Percentiles rank a stretch among this genome's conserved stretches.
phyloP scores from a whole-genome alignment of 2,888 invertebrate species.

The Perizoma affinitatum region DNA sequence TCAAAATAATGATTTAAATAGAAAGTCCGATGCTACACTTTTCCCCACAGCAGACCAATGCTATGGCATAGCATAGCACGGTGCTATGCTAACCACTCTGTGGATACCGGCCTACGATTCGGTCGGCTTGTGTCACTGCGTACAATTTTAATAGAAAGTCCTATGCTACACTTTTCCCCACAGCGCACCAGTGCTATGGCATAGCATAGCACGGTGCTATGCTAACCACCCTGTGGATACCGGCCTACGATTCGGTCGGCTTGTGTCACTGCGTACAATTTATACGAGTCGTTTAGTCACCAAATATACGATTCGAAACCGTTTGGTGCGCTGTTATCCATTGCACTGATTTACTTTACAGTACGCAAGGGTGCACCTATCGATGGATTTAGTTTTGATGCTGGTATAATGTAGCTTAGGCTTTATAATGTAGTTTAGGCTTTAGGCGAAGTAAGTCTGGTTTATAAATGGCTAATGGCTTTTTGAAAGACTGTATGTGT shows the following conservation, averaged over 20 bases:
- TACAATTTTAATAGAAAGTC: no score
- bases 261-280: conserved; percentile 30
- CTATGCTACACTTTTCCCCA: no score
- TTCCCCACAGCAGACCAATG: background rate
- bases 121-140: conserved; percentile 22
- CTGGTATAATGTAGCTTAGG: conserved; percentile 3
- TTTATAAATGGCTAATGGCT: background rate
- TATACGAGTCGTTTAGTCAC: conserved; percentile 37
- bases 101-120: background rate
- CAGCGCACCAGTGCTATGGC: background rate
- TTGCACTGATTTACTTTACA: conserved; percentile 28
- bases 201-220: conserved; percentile 4
- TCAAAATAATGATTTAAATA: no score
- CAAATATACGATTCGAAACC: conserved; percentile 33
- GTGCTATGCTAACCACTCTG: conserved; percentile 7
- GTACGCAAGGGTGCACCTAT: conserved; percentile 23
- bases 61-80: conserved; percentile 2
- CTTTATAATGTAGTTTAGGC: conserved; percentile 3
- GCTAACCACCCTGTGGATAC: conserved; percentile 2
- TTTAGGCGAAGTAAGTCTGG: background rate
- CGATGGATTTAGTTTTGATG: conserved; percentile 21
- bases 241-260: conserved; percentile 5
- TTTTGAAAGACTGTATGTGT: background rate
- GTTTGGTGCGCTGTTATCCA: conserved; percentile 26
- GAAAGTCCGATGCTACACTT: no score